phyloP scores from a whole-genome alignment of 2,888 invertebrate genomes.

The Melanchra persicariae region DNA sequence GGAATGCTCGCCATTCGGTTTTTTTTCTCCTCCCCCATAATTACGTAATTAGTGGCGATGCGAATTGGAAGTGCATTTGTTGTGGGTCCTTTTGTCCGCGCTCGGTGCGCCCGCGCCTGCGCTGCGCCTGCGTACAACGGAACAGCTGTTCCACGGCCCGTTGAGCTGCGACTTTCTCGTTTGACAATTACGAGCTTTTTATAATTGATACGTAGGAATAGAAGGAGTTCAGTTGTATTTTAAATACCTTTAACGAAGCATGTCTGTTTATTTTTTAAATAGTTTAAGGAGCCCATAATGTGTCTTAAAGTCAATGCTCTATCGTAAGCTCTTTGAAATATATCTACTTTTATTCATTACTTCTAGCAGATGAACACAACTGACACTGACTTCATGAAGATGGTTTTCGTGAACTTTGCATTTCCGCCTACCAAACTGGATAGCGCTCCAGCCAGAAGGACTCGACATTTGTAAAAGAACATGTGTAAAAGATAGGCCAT shows the following conservation, averaged over 20 bases:
- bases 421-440: not conserved
- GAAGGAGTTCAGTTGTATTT: slow-evolving; percentile 38
- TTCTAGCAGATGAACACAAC: no score
- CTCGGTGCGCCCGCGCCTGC: slow-evolving; percentile 70
- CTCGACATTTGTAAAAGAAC: not conserved
- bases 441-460: not conserved
- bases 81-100: slow-evolving; percentile 87
- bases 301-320: not conserved
- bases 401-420: not conserved
- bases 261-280: slow-evolving; percentile 34
- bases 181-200: slow-evolving; percentile 69
- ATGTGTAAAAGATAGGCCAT: no score
- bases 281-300: slow-evolving; percentile 7
- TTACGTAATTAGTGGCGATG: slow-evolving; percentile 90
- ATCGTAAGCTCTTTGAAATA: not conserved
- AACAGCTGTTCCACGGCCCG: slow-evolving; percentile 85
- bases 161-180: slow-evolving; percentile 77
- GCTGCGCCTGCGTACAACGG: slow-evolving; percentile 74
- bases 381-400: not conserved
- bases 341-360: not conserved
- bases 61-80: slow-evolving; percentile 88
- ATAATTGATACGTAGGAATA: slow-evolving; percentile 58
- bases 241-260: slow-evolving; percentile 36
- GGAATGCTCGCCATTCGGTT: slow-evolving; percentile 86
- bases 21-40: slow-evolving; percentile 84